A percentile compares a stretch with the other conserved stretches of the same genome.
phyloP scores from a whole-genome alignment of 2,888 invertebrate genomes.

The Scaptomyza flava region DNA sequence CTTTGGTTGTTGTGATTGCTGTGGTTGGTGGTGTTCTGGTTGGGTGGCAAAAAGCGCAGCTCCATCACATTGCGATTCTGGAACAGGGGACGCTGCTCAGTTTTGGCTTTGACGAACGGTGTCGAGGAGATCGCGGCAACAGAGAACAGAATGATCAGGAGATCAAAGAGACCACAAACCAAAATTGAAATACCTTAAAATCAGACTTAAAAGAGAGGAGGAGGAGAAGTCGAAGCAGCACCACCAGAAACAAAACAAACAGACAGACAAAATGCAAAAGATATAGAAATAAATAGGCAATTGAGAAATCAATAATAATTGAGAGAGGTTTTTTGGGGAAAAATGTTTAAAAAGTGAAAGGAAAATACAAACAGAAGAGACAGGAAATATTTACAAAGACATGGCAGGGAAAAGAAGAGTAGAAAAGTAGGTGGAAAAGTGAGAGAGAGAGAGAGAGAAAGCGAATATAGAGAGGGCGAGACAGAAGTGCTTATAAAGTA shows the following conservation, averaged over 20 bases:
- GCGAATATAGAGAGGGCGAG: slow-evolving; percentile 7
- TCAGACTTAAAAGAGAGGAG: too few relatives aligned
- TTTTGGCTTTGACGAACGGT: slow-evolving; percentile 71
- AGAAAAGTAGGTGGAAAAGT: too few relatives aligned
- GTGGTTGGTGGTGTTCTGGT: slow-evolving; percentile 7
- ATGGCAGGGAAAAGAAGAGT: too few relatives aligned
- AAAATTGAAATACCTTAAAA: not conserved
- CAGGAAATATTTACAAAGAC: too few relatives aligned
- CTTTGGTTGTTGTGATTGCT: not conserved
- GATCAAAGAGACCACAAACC: slow-evolving; percentile 9
- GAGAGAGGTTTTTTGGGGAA: too few relatives aligned
- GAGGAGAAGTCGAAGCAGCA: too few relatives aligned
- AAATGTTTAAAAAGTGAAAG: too few relatives aligned
- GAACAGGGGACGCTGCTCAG: slow-evolving; percentile 83
- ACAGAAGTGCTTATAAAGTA: not conserved
- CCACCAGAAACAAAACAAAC: not conserved
- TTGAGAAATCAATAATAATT: too few relatives aligned
- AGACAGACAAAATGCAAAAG: too few relatives aligned
- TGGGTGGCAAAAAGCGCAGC: slow-evolving; percentile 82
- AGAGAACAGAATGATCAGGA: slow-evolving; percentile 2
- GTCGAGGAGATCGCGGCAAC: slow-evolving; percentile 1
- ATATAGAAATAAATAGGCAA: too few relatives aligned
- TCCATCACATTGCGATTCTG: slow-evolving; percentile 84
- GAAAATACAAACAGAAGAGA: too few relatives aligned
- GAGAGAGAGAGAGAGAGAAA: not conserved